These are phyloP conservation scores for Platichthys flesus DNA, from an alignment of 2,113 vertebrate species.

Conservation along the genomic window DNA sequence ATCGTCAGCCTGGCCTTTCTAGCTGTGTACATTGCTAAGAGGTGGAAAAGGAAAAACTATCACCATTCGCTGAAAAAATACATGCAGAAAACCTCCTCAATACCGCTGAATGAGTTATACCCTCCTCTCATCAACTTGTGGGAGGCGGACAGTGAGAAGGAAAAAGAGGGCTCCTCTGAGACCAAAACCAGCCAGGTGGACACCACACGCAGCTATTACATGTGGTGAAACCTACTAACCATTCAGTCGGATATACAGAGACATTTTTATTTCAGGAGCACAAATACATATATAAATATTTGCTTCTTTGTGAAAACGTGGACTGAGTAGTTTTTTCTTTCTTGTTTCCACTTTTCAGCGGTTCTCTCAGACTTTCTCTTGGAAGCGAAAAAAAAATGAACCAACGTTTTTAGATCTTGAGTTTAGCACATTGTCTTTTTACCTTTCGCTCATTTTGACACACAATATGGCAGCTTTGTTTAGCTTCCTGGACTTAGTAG, in stretches of 20 bases:
- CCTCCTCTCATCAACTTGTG: slow-evolving; percentile 98
- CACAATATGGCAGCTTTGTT: slow-evolving; percentile 84
- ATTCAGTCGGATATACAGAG: slow-evolving; percentile 12
- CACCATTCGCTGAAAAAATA: slow-evolving; percentile 98
- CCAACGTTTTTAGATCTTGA: slow-evolving; percentile 84
- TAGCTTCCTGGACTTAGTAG: slow-evolving; percentile 82
- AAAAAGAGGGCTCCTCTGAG: slow-evolving; percentile 92
- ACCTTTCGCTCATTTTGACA: slow-evolving; percentile 74
- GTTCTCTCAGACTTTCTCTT: slow-evolving; percentile 82
- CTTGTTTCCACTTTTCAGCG: slow-evolving; percentile 74
- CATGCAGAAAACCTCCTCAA: slow-evolving; percentile 99
- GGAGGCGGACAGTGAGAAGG: slow-evolving; percentile 96
- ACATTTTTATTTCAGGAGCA: slow-evolving; percentile 67
- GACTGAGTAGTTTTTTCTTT: slow-evolving; percentile 76
- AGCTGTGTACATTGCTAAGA: slow-evolving; percentile 88
- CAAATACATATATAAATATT: slow-evolving; percentile 76
- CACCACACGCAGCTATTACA: slow-evolving; percentile 99
- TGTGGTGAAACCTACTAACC: slow-evolving; percentile 91
- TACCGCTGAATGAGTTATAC: slow-evolving; percentile 97
- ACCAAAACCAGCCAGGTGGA: slow-evolving; percentile 94
- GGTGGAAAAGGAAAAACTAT: slow-evolving; percentile 97
- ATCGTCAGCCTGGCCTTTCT: slow-evolving; percentile 90
- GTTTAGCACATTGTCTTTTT: slow-evolving; percentile 88
- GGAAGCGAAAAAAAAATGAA: slow-evolving; percentile 80
- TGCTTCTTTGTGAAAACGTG: slow-evolving; percentile 90